phyloP scores from a whole-genome alignment of 2,888 invertebrate species.

The Dichetophora obliterata region DNA sequence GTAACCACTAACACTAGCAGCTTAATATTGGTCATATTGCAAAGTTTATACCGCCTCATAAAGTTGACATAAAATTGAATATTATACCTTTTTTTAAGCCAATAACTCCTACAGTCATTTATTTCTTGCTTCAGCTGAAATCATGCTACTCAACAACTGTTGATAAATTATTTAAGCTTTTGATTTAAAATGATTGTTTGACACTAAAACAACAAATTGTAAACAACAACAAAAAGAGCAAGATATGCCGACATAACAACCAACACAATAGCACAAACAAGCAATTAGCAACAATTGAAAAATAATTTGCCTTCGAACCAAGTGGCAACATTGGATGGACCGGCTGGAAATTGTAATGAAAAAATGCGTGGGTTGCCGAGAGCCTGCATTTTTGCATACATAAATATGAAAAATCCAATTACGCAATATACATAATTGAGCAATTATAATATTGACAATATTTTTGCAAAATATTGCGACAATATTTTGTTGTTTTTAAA shows the following conservation, averaged over 20 bases:
- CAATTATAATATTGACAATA: neutral
- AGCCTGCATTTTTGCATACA: constrained; percentile 7
- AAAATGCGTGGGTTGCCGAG: constrained; percentile 17
- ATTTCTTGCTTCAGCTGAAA: neutral
- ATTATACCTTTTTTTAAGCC: neutral
- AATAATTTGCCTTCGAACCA: neutral
- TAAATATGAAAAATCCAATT: neutral
- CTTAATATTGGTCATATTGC: too few relatives aligned
- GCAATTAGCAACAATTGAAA: constrained; percentile 16
- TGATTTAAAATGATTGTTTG: neutral
- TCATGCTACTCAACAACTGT: neutral
- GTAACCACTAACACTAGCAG: too few relatives aligned
- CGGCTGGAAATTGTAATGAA: neutral
- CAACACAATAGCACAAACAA: constrained; percentile 7
- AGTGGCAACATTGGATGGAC: neutral
- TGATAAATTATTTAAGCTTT: neutral
- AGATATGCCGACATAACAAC: neutral
- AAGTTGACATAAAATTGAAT: too few relatives aligned
- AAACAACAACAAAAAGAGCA: neutral
- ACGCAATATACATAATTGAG: neutral
- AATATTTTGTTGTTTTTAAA: too few relatives aligned
- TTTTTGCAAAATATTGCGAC: too few relatives aligned
- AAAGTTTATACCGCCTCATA: too few relatives aligned
- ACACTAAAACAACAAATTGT: neutral
- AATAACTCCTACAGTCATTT: neutral